Base-by-base conservation (phyloP, 2,888 invertebrate genomes). In the Ennomos erosarius region DNA sequence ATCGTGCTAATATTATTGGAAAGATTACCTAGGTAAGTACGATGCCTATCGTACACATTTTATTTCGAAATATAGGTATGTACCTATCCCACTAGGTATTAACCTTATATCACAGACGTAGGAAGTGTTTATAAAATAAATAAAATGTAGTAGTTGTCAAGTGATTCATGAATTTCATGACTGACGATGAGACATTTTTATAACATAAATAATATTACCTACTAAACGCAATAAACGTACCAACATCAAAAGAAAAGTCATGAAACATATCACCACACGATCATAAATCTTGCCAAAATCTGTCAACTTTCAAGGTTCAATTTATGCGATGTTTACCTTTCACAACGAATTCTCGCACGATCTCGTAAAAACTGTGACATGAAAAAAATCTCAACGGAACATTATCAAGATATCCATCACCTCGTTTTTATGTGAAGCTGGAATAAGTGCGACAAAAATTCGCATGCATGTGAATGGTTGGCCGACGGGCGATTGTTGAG, bases 281-380 rank as follows among this genome's bases (percentile, higher is more conserved):
- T 40, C 53, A 51, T 62, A 62, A 50, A 62, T 57, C 42, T 51
- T 55, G 16, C 33, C 51, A 45, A 62, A 57, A 62, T 57, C 57
- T 42, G 47, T 58, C 46, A 55, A 60, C 57, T 61, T 61, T 53
- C 55, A 51, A 61, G 55, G 58, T 60, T 51, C 58, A 55, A 55
- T 65, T 48, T 52, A 61, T 61, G 54, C 43, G 44, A 46, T 64
- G 58, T 59, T 64, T 64, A 60, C 62, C 64, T 70, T 74, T 68
- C 67, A 66, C 63, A 64, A 57, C 51, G 64, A 64, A 64, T 66
- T 58, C 62, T 71, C 65, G 56, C 70, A 69, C 66, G 66, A 59
- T 60, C 65, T 59, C 49, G 58, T 57, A 61, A 64, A 66, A 64
- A 61, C 51, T 57, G 59, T 59, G 51, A 61, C 49, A 55, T 51